These are phyloP conservation scores for Drosophila bunnanda DNA, from an alignment of 2,888 invertebrate genomes.

Conservation along the genomic window DNA sequence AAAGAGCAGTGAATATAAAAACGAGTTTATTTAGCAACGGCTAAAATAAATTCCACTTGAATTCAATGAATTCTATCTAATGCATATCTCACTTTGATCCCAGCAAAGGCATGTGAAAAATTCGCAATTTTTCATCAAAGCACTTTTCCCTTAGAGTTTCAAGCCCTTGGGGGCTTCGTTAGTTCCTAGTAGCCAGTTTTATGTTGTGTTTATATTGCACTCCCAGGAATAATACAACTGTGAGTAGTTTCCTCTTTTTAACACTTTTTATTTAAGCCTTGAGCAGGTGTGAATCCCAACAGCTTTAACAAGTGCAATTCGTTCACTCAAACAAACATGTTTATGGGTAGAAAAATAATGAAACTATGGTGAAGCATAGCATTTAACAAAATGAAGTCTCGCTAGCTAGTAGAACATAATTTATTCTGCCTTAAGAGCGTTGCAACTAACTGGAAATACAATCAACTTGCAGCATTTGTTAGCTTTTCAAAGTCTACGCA, in stretches of 20 bases:
- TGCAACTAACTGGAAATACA: neutral
- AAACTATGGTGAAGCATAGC: neutral
- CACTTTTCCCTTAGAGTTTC: too few species aligned
- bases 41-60: neutral
- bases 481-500: neutral
- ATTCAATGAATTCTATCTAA: neutral
- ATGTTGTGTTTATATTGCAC: slow-evolving; percentile 9
- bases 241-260: neutral
- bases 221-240: neutral
- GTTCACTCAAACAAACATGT: too few species aligned
- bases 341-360: too few species aligned
- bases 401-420: neutral
- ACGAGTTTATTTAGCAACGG: neutral
- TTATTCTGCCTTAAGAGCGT: neutral
- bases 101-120: neutral
- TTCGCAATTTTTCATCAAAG: neutral
- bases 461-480: slow-evolving; percentile 1
- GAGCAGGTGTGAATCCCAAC: neutral
- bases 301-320: neutral
- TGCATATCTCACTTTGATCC: neutral
- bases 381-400: neutral
- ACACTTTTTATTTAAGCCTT: neutral
- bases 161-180: too few species aligned
- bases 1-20: neutral
- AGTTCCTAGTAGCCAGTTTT: neutral